A percentile compares a stretch with the other conserved stretches of the same genome.
These are phyloP conservation scores for Campoplex capitator DNA, from an alignment of 2,888 invertebrate species.

Conservation along the genomic window DNA sequence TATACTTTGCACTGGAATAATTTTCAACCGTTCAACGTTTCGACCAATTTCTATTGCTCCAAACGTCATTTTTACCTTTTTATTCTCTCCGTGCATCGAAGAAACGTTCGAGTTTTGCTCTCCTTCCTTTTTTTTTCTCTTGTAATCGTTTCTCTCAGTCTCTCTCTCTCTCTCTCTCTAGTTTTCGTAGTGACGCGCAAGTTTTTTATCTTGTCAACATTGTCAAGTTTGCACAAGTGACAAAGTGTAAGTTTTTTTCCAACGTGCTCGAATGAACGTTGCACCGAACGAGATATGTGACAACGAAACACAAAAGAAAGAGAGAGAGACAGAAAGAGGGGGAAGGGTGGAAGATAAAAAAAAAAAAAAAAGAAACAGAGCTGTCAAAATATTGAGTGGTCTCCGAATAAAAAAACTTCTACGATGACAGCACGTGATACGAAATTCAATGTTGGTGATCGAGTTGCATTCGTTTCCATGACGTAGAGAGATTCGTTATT, in stretches of 20 bases:
- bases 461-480: conserved; percentile 4
- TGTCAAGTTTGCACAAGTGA: conserved; percentile 58
- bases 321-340: conserved; percentile 7
- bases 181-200: conserved; percentile 28
- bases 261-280: conserved; percentile 21
- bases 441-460: neutral
- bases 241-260: conserved; percentile 51
- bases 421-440: neutral
- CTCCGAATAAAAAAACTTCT: conserved; percentile 19
- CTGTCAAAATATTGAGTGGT: conserved; percentile 63
- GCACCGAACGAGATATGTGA: conserved; percentile 22
- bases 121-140: neutral
- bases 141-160: neutral
- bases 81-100: neutral
- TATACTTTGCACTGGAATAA: too few relatives aligned
- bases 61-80: too few relatives aligned
- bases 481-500: neutral
- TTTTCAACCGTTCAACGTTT: too few relatives aligned
- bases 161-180: conserved; percentile 15
- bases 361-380: conserved; percentile 3
- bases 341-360: neutral
- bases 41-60: too few relatives aligned
- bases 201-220: conserved; percentile 39
- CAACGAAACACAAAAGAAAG: conserved; percentile 10
- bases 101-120: conserved; percentile 1